Evolutionary conservation across 1,140 invertebrate species (phyloP).

Genomic region (Ips typographus): DNA sequence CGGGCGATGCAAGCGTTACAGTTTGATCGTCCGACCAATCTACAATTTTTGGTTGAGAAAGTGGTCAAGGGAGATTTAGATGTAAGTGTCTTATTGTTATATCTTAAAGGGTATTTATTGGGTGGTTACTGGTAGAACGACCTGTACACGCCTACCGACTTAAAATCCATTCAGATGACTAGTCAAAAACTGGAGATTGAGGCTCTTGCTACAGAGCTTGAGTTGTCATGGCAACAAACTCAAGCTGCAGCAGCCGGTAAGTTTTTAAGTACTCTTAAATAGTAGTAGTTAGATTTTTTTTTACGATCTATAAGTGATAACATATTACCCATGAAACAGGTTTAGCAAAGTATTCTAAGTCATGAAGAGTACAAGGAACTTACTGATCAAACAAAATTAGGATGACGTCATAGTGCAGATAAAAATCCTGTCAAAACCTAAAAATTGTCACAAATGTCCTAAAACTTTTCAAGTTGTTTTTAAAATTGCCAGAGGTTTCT

Average conservation of each 20-base stretch:
- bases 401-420: too few relatives aligned
- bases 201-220: slow-evolving; percentile 73
- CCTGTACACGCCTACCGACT: slow-evolving; percentile 38
- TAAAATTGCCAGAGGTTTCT: too few relatives aligned
- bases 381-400: too few relatives aligned
- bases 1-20: slow-evolving; percentile 33
- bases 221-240: slow-evolving; percentile 78
- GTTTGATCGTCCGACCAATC: background rate
- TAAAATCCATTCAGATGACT: slow-evolving; percentile 37
- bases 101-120: background rate
- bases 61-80: slow-evolving; percentile 8
- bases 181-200: slow-evolving; percentile 68
- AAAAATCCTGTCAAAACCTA: too few relatives aligned
- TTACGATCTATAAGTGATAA: too few relatives aligned
- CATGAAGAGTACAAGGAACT: too few relatives aligned
- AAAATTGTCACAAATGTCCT: too few relatives aligned
- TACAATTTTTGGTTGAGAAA: slow-evolving; percentile 6
- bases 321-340: too few relatives aligned
- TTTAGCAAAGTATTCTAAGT: too few relatives aligned
- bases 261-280: slow-evolving; percentile 2
- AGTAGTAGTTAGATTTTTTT: background rate
- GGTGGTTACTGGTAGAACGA: slow-evolving; percentile 51
- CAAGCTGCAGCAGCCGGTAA: slow-evolving; percentile 66
- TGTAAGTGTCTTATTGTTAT: background rate
- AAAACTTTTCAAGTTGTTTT: too few relatives aligned